These are phyloP conservation scores for Malthinus seriepunctatus DNA, from an alignment of 2,888 invertebrate genomes.

Conservation along the genomic window DNA sequence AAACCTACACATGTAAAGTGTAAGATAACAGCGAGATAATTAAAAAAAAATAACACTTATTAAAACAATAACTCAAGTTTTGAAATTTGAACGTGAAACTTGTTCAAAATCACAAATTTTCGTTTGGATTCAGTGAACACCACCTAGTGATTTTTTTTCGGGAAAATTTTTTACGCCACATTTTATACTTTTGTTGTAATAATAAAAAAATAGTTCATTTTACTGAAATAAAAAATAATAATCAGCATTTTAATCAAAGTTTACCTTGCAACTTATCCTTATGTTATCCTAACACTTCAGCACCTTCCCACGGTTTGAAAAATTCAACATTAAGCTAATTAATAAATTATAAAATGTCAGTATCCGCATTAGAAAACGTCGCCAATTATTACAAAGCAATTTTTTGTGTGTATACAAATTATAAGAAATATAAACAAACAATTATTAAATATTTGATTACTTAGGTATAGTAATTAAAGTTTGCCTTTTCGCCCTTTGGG, in stretches of 20 bases:
- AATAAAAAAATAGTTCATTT: constrained; percentile 9
- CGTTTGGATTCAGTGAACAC: too few species aligned
- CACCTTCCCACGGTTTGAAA: constrained; percentile 26
- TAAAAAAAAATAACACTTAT: neutral
- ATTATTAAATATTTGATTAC: too few species aligned
- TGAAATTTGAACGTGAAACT: neutral
- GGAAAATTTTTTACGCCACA: neutral
- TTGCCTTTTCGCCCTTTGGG: too few species aligned
- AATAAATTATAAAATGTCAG: constrained; percentile 9
- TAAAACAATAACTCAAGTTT: too few species aligned
- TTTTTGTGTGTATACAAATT: too few species aligned
- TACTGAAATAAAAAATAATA: constrained; percentile 10
- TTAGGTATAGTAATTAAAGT: too few species aligned
- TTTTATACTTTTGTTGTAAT: neutral
- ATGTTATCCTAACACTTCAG: constrained; percentile 19
- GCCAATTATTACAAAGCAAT: too few species aligned
- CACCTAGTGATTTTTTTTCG: too few species aligned
- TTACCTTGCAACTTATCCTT: constrained; percentile 15
- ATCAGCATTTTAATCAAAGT: constrained; percentile 14
- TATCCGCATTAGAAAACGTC: too few species aligned
- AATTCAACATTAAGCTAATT: constrained; percentile 5
- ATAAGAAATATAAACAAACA: too few species aligned
- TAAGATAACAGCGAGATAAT: constrained; percentile 23
- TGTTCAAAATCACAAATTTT: neutral
- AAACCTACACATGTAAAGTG: constrained; percentile 37